A percentile compares a stretch with the other conserved stretches of the same genome.
phyloP scores from a whole-genome alignment of 2,888 invertebrate species.

The Lucinisca nassula region DNA sequence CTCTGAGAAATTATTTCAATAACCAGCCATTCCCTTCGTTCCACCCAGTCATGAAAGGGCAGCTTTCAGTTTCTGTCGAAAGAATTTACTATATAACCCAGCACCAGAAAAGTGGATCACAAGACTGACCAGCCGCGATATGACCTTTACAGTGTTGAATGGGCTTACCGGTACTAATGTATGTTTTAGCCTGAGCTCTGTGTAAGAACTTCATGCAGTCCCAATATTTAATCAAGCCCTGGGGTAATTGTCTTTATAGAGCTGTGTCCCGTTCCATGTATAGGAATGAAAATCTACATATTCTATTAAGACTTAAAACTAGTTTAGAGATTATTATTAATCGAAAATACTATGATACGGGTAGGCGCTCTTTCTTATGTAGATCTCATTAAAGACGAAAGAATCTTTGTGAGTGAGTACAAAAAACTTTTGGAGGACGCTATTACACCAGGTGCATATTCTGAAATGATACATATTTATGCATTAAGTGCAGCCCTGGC shows the following conservation, averaged over 20 bases:
- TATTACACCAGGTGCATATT: neutral
- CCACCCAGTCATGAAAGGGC: too few relatives aligned
- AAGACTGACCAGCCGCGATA: too few relatives aligned
- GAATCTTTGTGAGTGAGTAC: neutral
- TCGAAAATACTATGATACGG: neutral
- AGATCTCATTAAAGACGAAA: neutral
- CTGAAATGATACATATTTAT: neutral
- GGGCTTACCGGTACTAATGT: too few relatives aligned
- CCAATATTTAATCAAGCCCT: too few relatives aligned
- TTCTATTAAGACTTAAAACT: neutral
- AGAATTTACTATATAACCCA: too few relatives aligned
- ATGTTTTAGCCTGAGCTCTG: too few relatives aligned
- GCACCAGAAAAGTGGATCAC: too few relatives aligned
- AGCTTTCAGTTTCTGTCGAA: too few relatives aligned
- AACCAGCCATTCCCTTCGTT: too few relatives aligned
- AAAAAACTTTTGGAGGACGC: neutral
- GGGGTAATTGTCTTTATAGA: neutral
- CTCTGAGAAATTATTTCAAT: too few relatives aligned
- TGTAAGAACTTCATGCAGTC: too few relatives aligned
- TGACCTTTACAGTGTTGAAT: too few relatives aligned
- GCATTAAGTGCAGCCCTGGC: neutral
- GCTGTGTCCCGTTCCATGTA: neutral
- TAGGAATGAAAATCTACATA: neutral
- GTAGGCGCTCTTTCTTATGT: neutral
- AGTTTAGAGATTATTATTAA: neutral